Conservation (phyloP, 2,113 vertebrate species). For the Vidua macroura region DNA sequence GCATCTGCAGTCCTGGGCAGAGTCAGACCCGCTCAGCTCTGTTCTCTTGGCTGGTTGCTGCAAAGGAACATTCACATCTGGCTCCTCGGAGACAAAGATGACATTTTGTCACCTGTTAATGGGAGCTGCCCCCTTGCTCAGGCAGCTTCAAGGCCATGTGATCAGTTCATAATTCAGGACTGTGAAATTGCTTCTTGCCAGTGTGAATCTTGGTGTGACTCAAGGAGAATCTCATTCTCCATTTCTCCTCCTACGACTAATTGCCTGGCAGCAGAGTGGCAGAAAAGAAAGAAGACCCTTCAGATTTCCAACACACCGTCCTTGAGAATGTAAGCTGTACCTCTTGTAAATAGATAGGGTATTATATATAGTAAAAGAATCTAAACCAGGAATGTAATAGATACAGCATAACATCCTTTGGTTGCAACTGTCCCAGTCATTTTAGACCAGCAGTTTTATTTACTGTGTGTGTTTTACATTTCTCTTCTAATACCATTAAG, state of each 20-base stretch:
- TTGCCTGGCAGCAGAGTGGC: background rate
- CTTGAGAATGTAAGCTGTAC: background rate
- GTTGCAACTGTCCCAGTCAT: background rate
- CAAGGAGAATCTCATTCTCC: conserved; percentile 24
- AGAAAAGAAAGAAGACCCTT: background rate
- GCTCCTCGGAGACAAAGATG: background rate
- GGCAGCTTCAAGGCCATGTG: background rate
- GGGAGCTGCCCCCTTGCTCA: conserved; percentile 3
- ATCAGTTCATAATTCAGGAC: background rate
- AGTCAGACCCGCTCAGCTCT: background rate
- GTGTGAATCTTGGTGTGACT: background rate
- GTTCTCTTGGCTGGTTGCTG: background rate
- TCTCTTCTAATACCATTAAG: conserved; percentile 10
- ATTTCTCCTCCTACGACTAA: background rate
- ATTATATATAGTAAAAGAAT: background rate
- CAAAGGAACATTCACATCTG: background rate
- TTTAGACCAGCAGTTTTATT: background rate
- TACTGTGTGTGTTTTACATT: background rate
- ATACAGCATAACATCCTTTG: background rate
- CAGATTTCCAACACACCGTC: background rate
- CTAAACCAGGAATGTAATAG: background rate
- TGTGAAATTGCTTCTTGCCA: background rate
- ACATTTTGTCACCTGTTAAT: background rate
- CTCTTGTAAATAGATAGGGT: background rate
- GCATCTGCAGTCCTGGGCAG: background rate